Evolutionary conservation across 2,888 invertebrate genomes (phyloP), one percentile per base, ranked within the genome.

Genomic region (Drosophila hawaiiensis): DNA sequence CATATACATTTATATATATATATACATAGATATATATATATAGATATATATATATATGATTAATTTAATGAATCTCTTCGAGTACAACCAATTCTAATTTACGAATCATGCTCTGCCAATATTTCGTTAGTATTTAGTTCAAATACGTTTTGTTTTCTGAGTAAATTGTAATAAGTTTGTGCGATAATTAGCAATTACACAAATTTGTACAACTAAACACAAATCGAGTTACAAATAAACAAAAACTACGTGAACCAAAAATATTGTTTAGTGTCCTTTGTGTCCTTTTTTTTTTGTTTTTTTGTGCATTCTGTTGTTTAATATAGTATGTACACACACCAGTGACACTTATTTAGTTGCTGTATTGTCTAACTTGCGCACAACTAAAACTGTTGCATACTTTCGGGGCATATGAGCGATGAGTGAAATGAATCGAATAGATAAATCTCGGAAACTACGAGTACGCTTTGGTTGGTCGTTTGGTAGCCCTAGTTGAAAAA

Each of bases 71-170:
- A 86, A 89, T 83, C 83, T 86, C 86, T 72, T 72, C 67, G 74
- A 90, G 90, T 86, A 89, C 86, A 84, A 85, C 55, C 76, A 63
- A 77, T 65, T 79, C 56, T 47, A 60, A 39, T 66, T 73, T 73
- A 75, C 41, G 69, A 74, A 76, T 69, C 68, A 81, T 74, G 53
- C 77, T 90, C 85, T 86, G 90, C 85, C 90, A 90, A 84, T 78
- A 78, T 78, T 82, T 86, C 62, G 59, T 64, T 85, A 90, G 89
- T 65, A 64, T 68, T 75, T 78, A 88, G 68, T 77, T 67, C 49
- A 70, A 74, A 67, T 68, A 67, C 63, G 64, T 79, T 70, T 72
- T 79, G 73, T 84, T 86, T 75, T 55, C 41, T 43, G 62, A 72
- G 59, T 75, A 63, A 75, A 82, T 61, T 80, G 72, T 73, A 69